Conservation (phyloP, 2,113 vertebrate genomes). For the Mus spicilegus region DNA sequence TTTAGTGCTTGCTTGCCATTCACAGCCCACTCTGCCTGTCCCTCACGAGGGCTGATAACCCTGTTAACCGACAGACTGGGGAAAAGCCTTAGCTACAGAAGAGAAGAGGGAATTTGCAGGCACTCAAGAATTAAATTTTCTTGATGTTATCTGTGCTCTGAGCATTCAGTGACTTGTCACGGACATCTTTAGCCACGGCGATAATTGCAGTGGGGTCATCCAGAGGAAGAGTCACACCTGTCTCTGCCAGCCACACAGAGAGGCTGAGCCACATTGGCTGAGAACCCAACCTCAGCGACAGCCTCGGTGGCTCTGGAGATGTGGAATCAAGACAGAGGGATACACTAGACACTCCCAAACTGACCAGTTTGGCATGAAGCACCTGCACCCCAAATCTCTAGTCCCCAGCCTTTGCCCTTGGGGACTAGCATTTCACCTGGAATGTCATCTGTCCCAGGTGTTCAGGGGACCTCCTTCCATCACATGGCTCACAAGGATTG, state of each 20-base stretch:
- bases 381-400: not conserved
- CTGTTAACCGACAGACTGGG: not conserved
- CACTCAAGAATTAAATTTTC: constrained; percentile 45
- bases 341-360: not conserved
- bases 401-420: not conserved
- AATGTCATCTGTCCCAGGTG: accelerated
- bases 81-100: not conserved
- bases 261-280: not conserved
- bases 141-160: not conserved
- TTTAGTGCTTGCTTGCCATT: constrained; percentile 56
- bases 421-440: not conserved
- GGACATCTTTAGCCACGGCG: not conserved
- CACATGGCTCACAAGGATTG: not conserved
- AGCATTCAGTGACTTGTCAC: constrained; percentile 8
- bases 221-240: not conserved
- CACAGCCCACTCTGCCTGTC: not conserved
- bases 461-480: not conserved
- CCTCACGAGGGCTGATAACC: not conserved
- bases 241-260: not conserved
- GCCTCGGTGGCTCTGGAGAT: not conserved
- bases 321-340: too few species aligned
- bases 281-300: not conserved
- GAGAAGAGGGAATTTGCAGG: constrained; percentile 12
- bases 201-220: not conserved
- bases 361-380: not conserved